These are phyloP conservation scores for Epistrophella euchroma DNA, from an alignment of 2,888 invertebrate species.

Conservation along the genomic window DNA sequence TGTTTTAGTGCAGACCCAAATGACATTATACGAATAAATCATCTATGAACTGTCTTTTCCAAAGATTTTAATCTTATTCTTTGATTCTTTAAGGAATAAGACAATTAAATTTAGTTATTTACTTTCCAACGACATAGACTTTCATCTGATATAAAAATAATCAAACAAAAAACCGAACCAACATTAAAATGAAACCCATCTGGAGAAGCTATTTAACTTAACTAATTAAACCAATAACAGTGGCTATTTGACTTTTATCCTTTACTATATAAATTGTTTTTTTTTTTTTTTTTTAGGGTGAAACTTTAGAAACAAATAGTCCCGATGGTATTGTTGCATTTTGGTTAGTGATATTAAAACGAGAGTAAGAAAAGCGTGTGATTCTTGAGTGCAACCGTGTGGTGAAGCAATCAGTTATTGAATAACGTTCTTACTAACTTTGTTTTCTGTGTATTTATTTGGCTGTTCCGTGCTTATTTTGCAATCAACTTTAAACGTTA, in stretches of 20 bases:
- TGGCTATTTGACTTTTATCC: background rate
- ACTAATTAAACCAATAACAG: constrained; percentile 12
- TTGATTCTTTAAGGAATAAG: background rate
- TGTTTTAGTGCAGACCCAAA: background rate
- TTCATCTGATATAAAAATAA: background rate
- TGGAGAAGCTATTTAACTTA: background rate
- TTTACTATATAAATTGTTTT: background rate
- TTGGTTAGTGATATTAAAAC: background rate
- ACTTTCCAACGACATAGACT: background rate
- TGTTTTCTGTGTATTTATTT: no score
- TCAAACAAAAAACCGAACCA: background rate
- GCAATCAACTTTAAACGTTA: no score
- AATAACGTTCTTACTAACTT: no score
- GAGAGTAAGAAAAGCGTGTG: background rate
- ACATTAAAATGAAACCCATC: background rate
- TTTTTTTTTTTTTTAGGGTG: background rate
- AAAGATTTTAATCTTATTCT: background rate
- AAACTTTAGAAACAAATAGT: background rate
- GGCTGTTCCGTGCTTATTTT: no score
- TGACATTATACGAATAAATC: background rate
- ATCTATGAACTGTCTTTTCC: background rate
- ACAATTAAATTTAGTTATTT: background rate
- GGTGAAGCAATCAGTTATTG: no score
- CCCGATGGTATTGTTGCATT: background rate
- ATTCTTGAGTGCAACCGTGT: no score